Conservation (phyloP, 2,888 invertebrate species). For the Trachelus iudaicus region DNA sequence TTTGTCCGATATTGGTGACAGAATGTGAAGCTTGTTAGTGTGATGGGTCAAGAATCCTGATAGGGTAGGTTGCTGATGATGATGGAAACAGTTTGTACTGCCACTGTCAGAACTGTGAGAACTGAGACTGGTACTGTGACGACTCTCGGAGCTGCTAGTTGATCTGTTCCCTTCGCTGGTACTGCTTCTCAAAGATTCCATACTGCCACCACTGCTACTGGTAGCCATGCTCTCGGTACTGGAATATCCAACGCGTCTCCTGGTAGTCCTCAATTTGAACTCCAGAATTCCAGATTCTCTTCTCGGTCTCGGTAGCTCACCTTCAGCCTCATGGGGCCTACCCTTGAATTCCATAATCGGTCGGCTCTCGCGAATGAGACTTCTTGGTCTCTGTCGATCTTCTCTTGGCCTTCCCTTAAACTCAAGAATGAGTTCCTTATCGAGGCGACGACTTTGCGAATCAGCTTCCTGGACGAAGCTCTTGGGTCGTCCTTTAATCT, state of each 20-base stretch:
- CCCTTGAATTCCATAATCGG: slow-evolving; percentile 81
- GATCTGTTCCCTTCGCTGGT: slow-evolving; percentile 89
- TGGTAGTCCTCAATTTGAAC: slow-evolving; percentile 74
- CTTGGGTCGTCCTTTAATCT: slow-evolving; percentile 69
- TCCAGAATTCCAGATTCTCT: slow-evolving; percentile 68
- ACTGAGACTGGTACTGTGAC: slow-evolving; percentile 85
- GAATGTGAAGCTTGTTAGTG: slow-evolving; percentile 82
- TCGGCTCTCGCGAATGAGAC: slow-evolving; percentile 65
- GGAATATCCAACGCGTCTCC: slow-evolving; percentile 74
- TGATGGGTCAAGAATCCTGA: slow-evolving; percentile 78
- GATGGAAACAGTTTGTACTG: slow-evolving; percentile 71
- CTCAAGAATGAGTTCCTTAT: slow-evolving; percentile 71
- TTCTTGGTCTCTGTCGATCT: slow-evolving; percentile 54
- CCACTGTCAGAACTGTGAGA: slow-evolving; percentile 88
- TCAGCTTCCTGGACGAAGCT: slow-evolving; percentile 64
- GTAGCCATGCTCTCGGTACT: slow-evolving; percentile 91
- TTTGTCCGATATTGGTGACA: slow-evolving; percentile 91
- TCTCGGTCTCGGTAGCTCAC: slow-evolving; percentile 45
- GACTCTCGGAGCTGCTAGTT: slow-evolving; percentile 86
- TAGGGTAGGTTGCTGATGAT: slow-evolving; percentile 67
- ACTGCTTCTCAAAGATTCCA: slow-evolving; percentile 88
- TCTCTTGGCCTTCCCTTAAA: slow-evolving; percentile 76
- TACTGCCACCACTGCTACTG: slow-evolving; percentile 87
- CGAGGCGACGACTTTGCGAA: slow-evolving; percentile 69
- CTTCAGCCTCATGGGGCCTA: slow-evolving; percentile 67